These are phyloP conservation scores for Calliphora vomitoria DNA, from an alignment of 2,888 invertebrate genomes.

Conservation along the genomic window DNA sequence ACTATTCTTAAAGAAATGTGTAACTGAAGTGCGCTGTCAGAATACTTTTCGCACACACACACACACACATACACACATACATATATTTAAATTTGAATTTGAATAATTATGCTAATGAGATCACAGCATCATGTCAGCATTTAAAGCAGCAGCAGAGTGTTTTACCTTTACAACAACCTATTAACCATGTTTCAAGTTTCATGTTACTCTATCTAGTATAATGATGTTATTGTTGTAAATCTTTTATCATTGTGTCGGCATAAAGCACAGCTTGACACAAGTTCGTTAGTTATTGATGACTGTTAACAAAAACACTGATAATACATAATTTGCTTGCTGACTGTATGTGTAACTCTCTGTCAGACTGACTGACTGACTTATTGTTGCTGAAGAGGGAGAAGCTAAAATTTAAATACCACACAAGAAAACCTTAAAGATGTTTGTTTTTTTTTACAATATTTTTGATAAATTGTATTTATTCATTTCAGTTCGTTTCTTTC, in stretches of 20 bases:
- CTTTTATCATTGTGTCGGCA: conserved; percentile 28
- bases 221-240: conserved; percentile 5
- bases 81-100: conserved; percentile 47
- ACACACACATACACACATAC: background rate
- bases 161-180: conserved; percentile 11
- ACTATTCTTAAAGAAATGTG: background rate
- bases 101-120: conserved; percentile 61
- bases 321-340: background rate
- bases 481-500: background rate
- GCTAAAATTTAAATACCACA: background rate
- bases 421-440: background rate
- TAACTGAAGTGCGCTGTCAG: background rate
- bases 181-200: background rate
- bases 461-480: background rate
- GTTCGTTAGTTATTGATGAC: conserved; percentile 35
- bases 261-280: conserved; percentile 53
- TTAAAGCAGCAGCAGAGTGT: conserved; percentile 1
- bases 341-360: background rate
- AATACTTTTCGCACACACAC: background rate
- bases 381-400: background rate
- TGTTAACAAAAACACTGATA: background rate
- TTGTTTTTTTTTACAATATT: background rate
- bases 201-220: background rate
- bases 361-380: too few species aligned
- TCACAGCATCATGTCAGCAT: conserved; percentile 9